These are phyloP conservation scores for Danio albolineatus DNA, from an alignment of 2,797 vertebrate genomes.

Conservation along the genomic window DNA sequence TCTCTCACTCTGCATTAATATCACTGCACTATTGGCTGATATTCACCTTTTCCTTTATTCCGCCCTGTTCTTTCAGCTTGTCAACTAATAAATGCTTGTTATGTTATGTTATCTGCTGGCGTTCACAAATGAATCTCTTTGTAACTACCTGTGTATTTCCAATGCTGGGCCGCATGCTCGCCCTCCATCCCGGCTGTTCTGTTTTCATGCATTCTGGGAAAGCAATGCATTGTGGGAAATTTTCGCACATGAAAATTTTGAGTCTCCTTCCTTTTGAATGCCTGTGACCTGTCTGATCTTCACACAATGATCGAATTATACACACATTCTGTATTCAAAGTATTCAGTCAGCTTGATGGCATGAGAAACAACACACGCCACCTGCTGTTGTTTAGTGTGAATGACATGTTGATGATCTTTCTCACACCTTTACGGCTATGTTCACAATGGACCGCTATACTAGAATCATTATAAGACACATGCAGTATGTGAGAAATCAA, in stretches of 20 bases:
- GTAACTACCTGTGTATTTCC: slow-evolving; percentile 50
- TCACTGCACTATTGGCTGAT: slow-evolving; percentile 30
- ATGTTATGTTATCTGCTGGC: slow-evolving; percentile 60
- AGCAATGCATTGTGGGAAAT: slow-evolving; percentile 18
- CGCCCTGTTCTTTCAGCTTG: slow-evolving; percentile 70
- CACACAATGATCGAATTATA: slow-evolving; percentile 21
- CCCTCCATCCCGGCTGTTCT: slow-evolving; percentile 38
- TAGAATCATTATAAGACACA: neutral
- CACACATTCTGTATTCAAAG: neutral
- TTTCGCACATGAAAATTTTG: slow-evolving; percentile 15
- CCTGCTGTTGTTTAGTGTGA: slow-evolving; percentile 27
- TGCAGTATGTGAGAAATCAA: neutral
- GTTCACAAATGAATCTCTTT: slow-evolving; percentile 63
- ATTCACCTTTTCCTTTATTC: slow-evolving; percentile 30
- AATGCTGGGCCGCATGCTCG: slow-evolving; percentile 56
- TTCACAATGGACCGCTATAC: slow-evolving; percentile 21
- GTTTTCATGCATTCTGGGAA: slow-evolving; percentile 32
- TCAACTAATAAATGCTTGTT: slow-evolving; percentile 68
- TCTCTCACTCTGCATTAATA: slow-evolving; percentile 12
- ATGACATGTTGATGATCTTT: slow-evolving; percentile 31
- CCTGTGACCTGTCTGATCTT: slow-evolving; percentile 22
- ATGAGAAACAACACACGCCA: neutral
- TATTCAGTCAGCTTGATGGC: neutral
- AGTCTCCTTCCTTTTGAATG: slow-evolving; percentile 68
- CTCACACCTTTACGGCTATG: slow-evolving; percentile 5